Evolutionary conservation across 2,797 vertebrate genomes (phyloP), one percentile per base, ranked within the genome.

Genomic region (Xiphorhynchus erythropygius): DNA sequence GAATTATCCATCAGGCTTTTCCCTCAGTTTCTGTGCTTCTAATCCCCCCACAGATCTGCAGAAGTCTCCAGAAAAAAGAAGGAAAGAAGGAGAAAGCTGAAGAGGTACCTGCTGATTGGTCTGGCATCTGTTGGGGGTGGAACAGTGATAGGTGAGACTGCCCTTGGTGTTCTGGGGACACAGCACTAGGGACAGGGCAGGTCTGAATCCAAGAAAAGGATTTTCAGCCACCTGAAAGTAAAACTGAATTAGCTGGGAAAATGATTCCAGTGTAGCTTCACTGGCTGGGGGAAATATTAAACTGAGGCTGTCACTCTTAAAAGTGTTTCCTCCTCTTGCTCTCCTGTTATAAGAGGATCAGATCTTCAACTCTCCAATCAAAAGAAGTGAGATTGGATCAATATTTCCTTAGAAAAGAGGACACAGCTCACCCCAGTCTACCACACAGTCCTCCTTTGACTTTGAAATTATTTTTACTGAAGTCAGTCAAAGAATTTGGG

Each of bases 121-220:
- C 97, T 99, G 77, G 99, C 99, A 4, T 99, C 99, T 0, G 97
- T 99, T 3, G 99, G 99, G 23, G 99, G 99, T 0, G 99, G 99
- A 82, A 99, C 99, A 4, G 98, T 99, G 84, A 99, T 99, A 1
- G 99, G 99, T 99, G 91, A 98, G 98, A 56, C 53, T 91, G 76
- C 46, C n/a, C 32, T 32, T 15, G 56, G 46, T n/a, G 5, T 52
- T 68, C 2, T 37, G 30, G 76, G 37, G 35, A 14, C 25, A 63
- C 39, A 52, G 70, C 18, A 16, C 14, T 3, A 28, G 62, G 25
- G 13, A 39, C 56, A 76, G 55, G 10, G 13, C 10, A 32, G 9
- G 5, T n/a, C 27, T 79, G 60, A 47, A 59, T n/a, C 49, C 24
- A 55, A 39, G 37, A n/a, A 21, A 64, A 64, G 19, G 32, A 9